Evolutionary conservation across 2,113 vertebrate species (phyloP), one percentile per base, ranked within the genome.

Genomic region (Uropsilus gracilis): DNA sequence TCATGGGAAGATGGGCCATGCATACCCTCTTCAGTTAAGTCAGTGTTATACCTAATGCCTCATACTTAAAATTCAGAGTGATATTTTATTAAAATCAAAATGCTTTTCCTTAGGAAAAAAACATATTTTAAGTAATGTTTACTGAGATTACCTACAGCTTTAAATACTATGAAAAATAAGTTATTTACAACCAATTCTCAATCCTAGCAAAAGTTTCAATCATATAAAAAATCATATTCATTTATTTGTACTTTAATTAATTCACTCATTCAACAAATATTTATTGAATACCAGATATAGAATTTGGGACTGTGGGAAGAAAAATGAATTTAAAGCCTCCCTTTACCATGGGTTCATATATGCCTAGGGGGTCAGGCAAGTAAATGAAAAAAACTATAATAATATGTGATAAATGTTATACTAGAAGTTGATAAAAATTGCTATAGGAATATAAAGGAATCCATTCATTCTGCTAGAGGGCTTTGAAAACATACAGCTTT

Each of bases 371-470:
- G 48, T 92, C 92, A 92, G 88, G 46, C n/a, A 86, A 83, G 57
- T 28, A 77, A 92, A 92, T 73, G 63, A 86, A 89, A 91, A 91
- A 89, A 91, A 72, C 73, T 77, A 48, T 69, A 91, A 83, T 61
- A 89, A 87, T 63, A 46, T 46, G 63, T 86, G 77, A 82, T 83
- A 84, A 84, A 97, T 57, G 61, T 66, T 55, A 42, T 53, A 44
- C 50, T n/a, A 77, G 44, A 82, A 50, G 59, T 80, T 53, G n/a
- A 68, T 86, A 48, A 83, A 85, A 91, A 71, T 30, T 42, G 75
- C 39, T 55, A 12, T 2, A 76, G 80, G 75, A 77, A 30, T 59
- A 59, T 55, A 46, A 88, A 81, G 59, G 12, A 82, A 64, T 81
- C 61, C 61, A 93, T 94, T 77, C 73, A 73, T 82, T 83, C 89